Conservation (phyloP, 2,113 vertebrate species). For the Regulus satrapa region DNA sequence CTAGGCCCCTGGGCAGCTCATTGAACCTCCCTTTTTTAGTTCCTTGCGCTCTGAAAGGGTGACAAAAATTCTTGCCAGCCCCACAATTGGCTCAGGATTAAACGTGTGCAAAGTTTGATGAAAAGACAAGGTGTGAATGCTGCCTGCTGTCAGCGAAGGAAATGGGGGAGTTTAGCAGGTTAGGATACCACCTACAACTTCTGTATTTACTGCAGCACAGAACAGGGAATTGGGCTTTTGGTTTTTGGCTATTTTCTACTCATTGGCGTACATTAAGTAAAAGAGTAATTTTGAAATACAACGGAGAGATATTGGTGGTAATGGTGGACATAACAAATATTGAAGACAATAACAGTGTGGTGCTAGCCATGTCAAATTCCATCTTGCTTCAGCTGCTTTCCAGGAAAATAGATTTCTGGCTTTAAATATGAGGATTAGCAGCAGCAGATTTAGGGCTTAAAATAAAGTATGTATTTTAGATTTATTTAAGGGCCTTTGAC, state of each 20-base stretch:
- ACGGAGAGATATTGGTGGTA: neutral
- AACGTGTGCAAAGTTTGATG: neutral
- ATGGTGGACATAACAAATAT: neutral
- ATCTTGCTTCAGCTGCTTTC: neutral
- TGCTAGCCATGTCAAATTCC: neutral
- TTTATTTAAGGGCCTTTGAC: slow-evolving; percentile 65
- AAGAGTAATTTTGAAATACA: neutral
- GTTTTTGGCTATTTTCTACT: neutral
- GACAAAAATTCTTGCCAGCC: neutral
- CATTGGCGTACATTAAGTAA: neutral
- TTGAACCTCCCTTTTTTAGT: neutral
- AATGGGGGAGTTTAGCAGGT: neutral
- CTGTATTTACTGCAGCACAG: neutral
- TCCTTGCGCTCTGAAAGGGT: neutral
- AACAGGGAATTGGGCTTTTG: neutral
- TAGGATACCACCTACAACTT: neutral
- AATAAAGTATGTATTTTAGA: slow-evolving; percentile 58
- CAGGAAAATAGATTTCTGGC: slow-evolving; percentile 50
- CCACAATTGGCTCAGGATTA: rapidly evolving
- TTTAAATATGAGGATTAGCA: slow-evolving; percentile 61
- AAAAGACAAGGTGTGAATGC: neutral
- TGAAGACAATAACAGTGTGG: neutral
- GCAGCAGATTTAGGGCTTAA: slow-evolving; percentile 63
- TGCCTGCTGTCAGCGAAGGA: neutral
- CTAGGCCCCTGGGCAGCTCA: neutral